Percentiles rank a stretch among this genome's conserved stretches.
phyloP scores from a whole-genome alignment of 2,888 invertebrate genomes.

The Caenorhabditis sp. region DNA sequence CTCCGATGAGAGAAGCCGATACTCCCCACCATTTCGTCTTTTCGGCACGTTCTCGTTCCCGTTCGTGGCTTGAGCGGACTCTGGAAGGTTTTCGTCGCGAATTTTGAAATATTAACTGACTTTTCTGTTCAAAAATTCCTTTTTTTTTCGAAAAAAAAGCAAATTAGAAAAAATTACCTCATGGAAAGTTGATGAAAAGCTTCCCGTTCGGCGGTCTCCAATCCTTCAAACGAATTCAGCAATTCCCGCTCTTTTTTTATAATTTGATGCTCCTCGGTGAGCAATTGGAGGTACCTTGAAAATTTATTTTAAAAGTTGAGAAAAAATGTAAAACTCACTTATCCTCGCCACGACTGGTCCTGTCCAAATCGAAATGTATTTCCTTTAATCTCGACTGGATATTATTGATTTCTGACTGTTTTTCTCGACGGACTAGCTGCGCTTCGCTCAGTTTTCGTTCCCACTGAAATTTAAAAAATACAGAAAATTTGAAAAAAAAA shows the following conservation, averaged over 20 bases:
- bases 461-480: constrained; percentile 78
- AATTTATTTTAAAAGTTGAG: background rate
- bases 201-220: constrained; percentile 89
- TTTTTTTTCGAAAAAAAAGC: background rate
- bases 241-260: constrained; percentile 85
- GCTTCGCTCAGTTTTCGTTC: constrained; percentile 87
- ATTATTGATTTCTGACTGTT: constrained; percentile 86
- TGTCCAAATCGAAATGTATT: constrained; percentile 89
- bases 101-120: too few relatives aligned
- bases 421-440: constrained; percentile 87
- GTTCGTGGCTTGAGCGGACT: constrained; percentile 90
- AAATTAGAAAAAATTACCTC: constrained; percentile 58
- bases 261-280: constrained; percentile 88
- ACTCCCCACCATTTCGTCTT: constrained; percentile 92
- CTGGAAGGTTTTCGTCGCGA: too few relatives aligned
- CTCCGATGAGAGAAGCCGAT: constrained; percentile 88
- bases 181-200: constrained; percentile 80
- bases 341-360: constrained; percentile 89
- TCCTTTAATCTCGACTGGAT: constrained; percentile 88
- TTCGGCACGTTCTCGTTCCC: constrained; percentile 90
- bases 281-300: constrained; percentile 87
- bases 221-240: constrained; percentile 86
- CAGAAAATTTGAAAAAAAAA: too few relatives aligned
- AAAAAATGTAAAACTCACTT: constrained; percentile 81
- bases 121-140: background rate